Evolutionary conservation across 1,140 invertebrate species (phyloP).

Genomic region (Pogonognathellus flavescens): DNA sequence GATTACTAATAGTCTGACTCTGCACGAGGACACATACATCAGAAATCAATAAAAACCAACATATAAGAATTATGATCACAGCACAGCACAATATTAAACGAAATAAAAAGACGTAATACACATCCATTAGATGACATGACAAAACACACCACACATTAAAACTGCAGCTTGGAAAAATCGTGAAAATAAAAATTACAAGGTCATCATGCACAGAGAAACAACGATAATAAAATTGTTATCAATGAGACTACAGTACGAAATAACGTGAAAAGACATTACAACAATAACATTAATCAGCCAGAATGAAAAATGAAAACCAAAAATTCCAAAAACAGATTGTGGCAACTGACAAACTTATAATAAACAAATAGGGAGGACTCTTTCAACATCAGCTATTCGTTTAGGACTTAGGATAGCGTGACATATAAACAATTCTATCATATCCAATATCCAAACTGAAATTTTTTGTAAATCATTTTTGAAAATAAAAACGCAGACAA

Average conservation of each 20-base stretch:
- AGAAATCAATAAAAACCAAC: slow-evolving; percentile 41
- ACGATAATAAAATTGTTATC: background rate
- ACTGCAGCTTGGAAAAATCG: slow-evolving; percentile 9
- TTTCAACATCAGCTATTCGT: background rate
- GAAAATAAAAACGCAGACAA: background rate
- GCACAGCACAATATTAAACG: slow-evolving; percentile 13
- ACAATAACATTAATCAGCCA: slow-evolving; percentile 27
- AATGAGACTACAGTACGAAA: slow-evolving; percentile 32
- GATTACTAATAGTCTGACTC: slow-evolving; percentile 23
- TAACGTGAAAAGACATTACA: background rate
- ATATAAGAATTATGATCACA: slow-evolving; percentile 22
- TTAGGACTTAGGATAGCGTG: background rate
- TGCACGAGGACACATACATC: slow-evolving; percentile 1
- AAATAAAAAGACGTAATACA: slow-evolving; percentile 3
- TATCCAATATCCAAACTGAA: background rate
- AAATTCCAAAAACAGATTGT: background rate
- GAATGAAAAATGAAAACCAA: background rate
- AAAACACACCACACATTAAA: slow-evolving; percentile 9
- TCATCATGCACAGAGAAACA: slow-evolving; percentile 14
- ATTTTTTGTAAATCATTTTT: background rate
- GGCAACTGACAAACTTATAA: background rate
- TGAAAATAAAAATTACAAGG: background rate
- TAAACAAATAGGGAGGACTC: background rate
- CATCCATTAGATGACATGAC: slow-evolving; percentile 9
- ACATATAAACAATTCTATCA: background rate